phyloP scores from a whole-genome alignment of 2,797 vertebrate genomes.

The Phalloptychus januarius region DNA sequence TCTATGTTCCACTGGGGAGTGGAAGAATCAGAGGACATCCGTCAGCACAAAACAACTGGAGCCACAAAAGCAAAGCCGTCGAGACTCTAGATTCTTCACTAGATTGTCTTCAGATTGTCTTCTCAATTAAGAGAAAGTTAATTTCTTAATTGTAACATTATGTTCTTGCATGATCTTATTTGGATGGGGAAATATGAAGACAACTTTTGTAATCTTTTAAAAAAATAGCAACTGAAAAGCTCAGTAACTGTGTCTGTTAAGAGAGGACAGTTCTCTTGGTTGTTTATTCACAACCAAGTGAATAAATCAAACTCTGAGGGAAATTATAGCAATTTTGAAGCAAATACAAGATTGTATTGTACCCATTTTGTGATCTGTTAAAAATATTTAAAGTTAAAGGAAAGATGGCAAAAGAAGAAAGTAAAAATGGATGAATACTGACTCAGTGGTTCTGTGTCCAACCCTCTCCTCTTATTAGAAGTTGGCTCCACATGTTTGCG shows the following conservation, averaged over 20 bases:
- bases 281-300: no score
- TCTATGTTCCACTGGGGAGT: constrained; percentile 5
- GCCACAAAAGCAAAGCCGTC: constrained; percentile 2
- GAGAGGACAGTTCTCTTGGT: no score
- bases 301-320: not conserved
- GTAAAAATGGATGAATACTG: not conserved
- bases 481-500: not conserved
- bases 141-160: not conserved
- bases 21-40: constrained; percentile 11
- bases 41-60: constrained; percentile 5
- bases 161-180: not conserved
- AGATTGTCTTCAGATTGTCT: no score
- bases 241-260: not conserved
- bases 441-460: not conserved
- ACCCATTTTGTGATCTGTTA: not conserved
- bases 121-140: no score
- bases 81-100: not conserved
- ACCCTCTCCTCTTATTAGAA: not conserved
- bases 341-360: not conserved
- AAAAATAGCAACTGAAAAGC: not conserved
- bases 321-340: not conserved
- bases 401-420: not conserved
- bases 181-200: not conserved
- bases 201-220: not conserved
- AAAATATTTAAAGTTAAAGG: not conserved